Evolutionary conservation across 2,797 vertebrate species (phyloP).

Genomic region (Crenichthys baileyi): DNA sequence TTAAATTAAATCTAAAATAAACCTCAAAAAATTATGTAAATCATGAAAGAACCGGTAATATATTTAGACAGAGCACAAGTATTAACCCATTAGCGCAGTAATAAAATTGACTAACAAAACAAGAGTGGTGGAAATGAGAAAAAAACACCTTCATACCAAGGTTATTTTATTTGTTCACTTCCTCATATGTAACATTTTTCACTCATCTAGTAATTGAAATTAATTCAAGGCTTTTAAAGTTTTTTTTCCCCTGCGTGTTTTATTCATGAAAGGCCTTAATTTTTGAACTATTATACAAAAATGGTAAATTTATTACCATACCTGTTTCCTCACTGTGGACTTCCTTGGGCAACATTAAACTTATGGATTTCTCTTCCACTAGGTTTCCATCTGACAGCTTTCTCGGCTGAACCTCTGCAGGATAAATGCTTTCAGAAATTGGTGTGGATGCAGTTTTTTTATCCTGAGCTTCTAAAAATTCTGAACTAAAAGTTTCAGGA

Average conservation of each 20-base stretch:
- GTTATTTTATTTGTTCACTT: neutral
- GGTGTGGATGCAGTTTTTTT: conserved; percentile 3
- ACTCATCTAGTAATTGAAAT: neutral
- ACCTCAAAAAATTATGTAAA: too few species aligned
- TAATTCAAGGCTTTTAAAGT: neutral
- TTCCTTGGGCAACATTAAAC: conserved; percentile 62
- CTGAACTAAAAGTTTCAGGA: conserved; percentile 13
- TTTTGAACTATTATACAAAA: neutral
- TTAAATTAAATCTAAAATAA: too few species aligned
- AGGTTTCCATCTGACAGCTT: conserved; percentile 49
- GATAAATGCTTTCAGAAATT: conserved; percentile 10
- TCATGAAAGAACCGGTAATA: neutral
- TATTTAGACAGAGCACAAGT: neutral
- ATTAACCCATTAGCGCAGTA: neutral
- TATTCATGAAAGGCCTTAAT: neutral
- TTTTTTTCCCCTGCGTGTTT: neutral
- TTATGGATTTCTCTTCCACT: conserved; percentile 60
- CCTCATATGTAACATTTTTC: too few species aligned
- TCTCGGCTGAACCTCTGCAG: conserved; percentile 29
- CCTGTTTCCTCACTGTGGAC: conserved; percentile 50
- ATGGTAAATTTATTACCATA: conserved; percentile 25
- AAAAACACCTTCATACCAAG: too few species aligned
- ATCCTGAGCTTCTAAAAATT: conserved; percentile 24
- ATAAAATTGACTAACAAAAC: too few species aligned
- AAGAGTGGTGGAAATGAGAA: neutral